A percentile compares a stretch with the other conserved stretches of the same genome.
Conservation (phyloP, 2,888 invertebrate species). For the Thumatha senex region DNA sequence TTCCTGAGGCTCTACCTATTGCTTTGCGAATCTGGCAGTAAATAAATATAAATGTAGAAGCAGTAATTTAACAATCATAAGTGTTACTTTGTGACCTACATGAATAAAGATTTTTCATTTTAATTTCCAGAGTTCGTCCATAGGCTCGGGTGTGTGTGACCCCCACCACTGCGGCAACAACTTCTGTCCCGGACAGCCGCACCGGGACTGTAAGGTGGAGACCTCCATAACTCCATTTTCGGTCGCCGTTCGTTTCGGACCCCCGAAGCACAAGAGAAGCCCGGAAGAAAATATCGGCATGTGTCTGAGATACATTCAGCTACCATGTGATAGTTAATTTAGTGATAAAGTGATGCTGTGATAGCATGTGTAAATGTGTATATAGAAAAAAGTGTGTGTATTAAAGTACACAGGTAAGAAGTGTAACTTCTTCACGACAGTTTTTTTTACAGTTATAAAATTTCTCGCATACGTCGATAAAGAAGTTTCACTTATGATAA, state of each 20-base stretch:
- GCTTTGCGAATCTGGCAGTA: too few species aligned
- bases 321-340: conserved; percentile 81
- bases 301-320: conserved; percentile 89
- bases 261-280: conserved; percentile 85
- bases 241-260: conserved; percentile 90
- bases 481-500: too few species aligned
- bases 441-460: too few species aligned
- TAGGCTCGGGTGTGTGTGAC: conserved; percentile 87
- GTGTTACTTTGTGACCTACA: too few species aligned
- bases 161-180: conserved; percentile 90
- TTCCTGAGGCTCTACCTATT: too few species aligned
- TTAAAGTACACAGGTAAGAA: too few species aligned
- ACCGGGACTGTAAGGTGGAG: conserved; percentile 86
- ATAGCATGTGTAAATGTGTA: conserved; percentile 1
- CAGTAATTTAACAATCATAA: too few species aligned
- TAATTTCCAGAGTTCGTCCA: conserved; percentile 79
- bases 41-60: too few species aligned
- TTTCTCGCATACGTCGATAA: too few species aligned
- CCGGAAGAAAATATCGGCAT: conserved; percentile 93
- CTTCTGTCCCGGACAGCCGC: conserved; percentile 83
- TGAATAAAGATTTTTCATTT: too few species aligned
- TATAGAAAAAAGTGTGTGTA: too few species aligned
- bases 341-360: conserved; percentile 5
- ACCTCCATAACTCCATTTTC: conserved; percentile 90
- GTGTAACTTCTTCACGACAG: too few species aligned